Conservation (phyloP, 2,113 vertebrate genomes). For the Irena cyanogastra region DNA sequence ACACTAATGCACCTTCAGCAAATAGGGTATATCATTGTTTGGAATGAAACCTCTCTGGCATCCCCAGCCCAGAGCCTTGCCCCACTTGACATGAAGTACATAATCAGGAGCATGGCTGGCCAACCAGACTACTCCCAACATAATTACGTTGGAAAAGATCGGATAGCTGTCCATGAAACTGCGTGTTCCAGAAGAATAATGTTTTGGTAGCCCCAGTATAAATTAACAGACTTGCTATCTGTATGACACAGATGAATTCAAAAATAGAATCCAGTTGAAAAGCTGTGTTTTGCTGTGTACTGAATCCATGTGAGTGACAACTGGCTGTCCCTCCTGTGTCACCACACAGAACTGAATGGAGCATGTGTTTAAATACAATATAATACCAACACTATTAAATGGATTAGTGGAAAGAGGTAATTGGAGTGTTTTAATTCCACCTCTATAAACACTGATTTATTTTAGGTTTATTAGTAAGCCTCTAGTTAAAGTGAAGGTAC, state of each 20-base stretch:
- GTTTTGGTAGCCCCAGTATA: neutral
- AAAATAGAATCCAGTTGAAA: neutral
- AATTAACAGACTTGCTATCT: neutral
- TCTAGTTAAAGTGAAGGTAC: neutral
- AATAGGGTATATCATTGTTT: neutral
- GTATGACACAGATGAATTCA: neutral
- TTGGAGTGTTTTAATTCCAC: neutral
- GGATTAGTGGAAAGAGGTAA: neutral
- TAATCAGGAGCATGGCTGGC: neutral
- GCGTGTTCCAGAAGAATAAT: neutral
- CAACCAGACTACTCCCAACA: neutral
- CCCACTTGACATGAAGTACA: neutral
- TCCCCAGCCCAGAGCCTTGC: neutral
- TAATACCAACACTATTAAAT: neutral
- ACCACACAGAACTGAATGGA: neutral
- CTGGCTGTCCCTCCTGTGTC: neutral
- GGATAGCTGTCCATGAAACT: neutral
- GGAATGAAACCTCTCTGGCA: neutral
- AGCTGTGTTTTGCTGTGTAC: rapidly evolving
- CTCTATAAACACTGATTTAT: neutral
- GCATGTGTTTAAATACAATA: neutral
- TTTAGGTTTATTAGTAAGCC: neutral
- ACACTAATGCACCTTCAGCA: neutral
- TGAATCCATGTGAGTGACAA: neutral
- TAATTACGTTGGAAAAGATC: neutral